Percentiles rank a stretch among this genome's conserved stretches.
phyloP scores from a whole-genome alignment of 2,113 vertebrate genomes.

The Limnothrissa miodon region DNA sequence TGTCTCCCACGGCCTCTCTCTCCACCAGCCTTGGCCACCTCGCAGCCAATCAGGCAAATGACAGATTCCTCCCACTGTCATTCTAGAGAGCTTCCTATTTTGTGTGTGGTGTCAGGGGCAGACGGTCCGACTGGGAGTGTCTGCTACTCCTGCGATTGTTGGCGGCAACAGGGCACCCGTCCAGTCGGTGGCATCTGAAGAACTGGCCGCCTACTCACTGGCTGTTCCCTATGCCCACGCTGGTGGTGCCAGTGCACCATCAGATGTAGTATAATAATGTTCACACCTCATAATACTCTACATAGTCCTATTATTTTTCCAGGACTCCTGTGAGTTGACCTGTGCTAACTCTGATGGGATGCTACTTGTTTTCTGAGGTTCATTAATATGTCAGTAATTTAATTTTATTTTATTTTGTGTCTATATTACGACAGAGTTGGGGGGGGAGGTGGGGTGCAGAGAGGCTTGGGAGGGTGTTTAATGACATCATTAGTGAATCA shows the following conservation, averaged over 20 bases:
- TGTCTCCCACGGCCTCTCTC: background rate
- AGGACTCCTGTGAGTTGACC: background rate
- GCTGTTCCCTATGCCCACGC: background rate
- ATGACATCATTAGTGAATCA: conserved; percentile 12
- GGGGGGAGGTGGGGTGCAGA: background rate
- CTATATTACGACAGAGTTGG: background rate
- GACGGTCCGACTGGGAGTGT: background rate
- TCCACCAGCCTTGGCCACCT: background rate
- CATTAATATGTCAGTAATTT: background rate
- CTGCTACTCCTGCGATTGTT: background rate
- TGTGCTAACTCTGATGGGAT: background rate
- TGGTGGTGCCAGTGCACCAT: background rate
- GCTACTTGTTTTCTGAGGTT: background rate
- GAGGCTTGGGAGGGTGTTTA: background rate
- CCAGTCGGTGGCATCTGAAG: background rate
- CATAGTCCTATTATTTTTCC: background rate
- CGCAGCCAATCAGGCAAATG: background rate
- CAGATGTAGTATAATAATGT: too few species aligned
- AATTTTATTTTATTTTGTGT: background rate
- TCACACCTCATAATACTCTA: background rate
- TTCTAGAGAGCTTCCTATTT: background rate
- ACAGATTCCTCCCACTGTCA: background rate
- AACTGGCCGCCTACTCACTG: background rate
- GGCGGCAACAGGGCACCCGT: background rate
- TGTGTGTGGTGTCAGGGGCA: background rate